These are phyloP conservation scores for Drosophila mimetica DNA, from an alignment of 2,888 invertebrate genomes.

Conservation along the genomic window DNA sequence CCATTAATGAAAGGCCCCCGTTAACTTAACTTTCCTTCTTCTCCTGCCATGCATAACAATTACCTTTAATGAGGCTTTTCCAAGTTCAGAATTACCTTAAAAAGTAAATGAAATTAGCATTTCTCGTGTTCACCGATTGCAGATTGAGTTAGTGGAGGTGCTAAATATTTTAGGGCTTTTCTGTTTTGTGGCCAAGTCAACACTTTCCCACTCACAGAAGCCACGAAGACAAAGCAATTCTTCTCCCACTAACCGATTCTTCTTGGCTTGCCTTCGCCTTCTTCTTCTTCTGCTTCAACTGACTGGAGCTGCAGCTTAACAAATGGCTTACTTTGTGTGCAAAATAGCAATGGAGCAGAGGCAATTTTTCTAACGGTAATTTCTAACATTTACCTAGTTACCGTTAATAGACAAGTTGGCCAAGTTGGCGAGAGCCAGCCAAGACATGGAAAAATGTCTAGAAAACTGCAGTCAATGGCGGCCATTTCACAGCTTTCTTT, in stretches of 20 bases:
- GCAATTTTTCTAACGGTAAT: constrained; percentile 78
- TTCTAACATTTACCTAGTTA: constrained; percentile 80
- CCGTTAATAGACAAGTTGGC: constrained; percentile 80
- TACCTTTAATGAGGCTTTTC: constrained; percentile 5
- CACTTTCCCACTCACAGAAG: constrained; percentile 53
- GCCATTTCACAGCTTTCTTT: constrained; percentile 72
- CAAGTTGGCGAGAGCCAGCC: constrained; percentile 67
- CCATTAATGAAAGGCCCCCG: not conserved
- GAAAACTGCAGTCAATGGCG: constrained; percentile 53
- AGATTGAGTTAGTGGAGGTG: constrained; percentile 31
- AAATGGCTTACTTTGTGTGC: constrained; percentile 55
- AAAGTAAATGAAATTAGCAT: constrained; percentile 32
- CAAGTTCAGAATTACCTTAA: not conserved
- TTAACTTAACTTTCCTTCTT: not conserved
- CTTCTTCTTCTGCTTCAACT: no score
- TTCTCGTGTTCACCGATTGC: constrained; percentile 8
- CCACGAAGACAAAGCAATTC: constrained; percentile 26
- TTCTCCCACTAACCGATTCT: constrained; percentile 8
- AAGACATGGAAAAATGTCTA: constrained; percentile 71
- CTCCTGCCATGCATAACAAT: not conserved
- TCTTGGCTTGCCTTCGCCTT: not conserved
- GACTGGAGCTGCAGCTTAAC: no score
- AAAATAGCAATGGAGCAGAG: constrained; percentile 50
- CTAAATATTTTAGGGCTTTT: constrained; percentile 19
- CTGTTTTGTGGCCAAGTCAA: constrained; percentile 29